Conservation (phyloP, 2,797 vertebrate species). For the Gobio occitaniae region DNA sequence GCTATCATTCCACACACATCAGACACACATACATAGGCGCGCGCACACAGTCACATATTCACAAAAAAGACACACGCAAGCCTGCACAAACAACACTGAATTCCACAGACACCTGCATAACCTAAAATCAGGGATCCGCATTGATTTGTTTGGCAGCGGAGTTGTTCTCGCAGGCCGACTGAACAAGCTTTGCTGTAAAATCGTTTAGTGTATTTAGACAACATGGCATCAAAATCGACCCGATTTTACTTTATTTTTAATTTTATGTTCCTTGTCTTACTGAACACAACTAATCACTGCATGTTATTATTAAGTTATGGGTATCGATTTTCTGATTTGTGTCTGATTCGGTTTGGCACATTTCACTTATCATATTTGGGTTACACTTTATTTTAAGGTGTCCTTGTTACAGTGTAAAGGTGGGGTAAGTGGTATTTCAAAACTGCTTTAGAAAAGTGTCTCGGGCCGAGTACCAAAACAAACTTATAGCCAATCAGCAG, state of each 20-base stretch:
- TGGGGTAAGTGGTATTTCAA: too few relatives aligned
- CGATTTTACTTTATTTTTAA: background rate
- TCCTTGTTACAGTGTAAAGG: too few relatives aligned
- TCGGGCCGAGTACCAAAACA: too few relatives aligned
- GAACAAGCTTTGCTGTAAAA: background rate
- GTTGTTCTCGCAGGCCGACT: background rate
- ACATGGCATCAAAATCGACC: background rate
- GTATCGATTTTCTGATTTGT: background rate
- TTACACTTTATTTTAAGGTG: too few relatives aligned
- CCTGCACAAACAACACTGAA: background rate
- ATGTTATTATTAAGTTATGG: background rate
- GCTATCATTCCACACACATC: conserved; percentile 19
- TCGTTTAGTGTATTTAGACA: background rate
- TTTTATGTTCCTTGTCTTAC: background rate
- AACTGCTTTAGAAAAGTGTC: too few relatives aligned
- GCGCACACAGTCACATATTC: background rate
- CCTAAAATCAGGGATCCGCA: conserved; percentile 9
- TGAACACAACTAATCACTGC: background rate
- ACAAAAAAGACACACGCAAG: background rate
- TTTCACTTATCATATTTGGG: background rate
- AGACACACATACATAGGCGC: background rate
- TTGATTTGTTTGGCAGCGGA: conserved; percentile 9
- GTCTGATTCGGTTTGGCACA: background rate
- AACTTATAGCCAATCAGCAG: too few relatives aligned
- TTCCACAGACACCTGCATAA: conserved; percentile 19